phyloP scores from a whole-genome alignment of 1,140 invertebrate genomes.

The Hylaeus volcanicus region DNA sequence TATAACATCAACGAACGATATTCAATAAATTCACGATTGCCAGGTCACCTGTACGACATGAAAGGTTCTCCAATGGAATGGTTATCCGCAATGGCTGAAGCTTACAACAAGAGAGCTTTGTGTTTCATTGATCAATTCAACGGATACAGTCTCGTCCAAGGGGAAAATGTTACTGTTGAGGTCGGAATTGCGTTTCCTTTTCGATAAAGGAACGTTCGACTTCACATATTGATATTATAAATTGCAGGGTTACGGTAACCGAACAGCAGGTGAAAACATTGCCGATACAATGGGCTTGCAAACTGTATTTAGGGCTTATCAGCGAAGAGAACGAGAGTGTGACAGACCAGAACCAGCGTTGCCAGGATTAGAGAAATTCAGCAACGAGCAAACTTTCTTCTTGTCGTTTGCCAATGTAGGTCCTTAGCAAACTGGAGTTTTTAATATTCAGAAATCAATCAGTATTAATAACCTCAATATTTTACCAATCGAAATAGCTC shows the following conservation, averaged over 20 bases:
- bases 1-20: background rate
- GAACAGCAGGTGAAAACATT: slow-evolving; percentile 47
- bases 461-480: too few relatives aligned
- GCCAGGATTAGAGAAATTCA: slow-evolving; percentile 37
- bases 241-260: slow-evolving; percentile 54
- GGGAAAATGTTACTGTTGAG: slow-evolving; percentile 14
- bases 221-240: background rate
- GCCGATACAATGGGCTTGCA: slow-evolving; percentile 56
- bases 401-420: slow-evolving; percentile 46
- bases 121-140: slow-evolving; percentile 54
- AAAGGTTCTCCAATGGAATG: slow-evolving; percentile 40
- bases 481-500: too few relatives aligned
- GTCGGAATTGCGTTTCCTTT: background rate
- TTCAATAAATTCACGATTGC: background rate
- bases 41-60: slow-evolving; percentile 38
- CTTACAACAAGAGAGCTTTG: slow-evolving; percentile 27
- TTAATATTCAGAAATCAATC: background rate
- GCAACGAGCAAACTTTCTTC: slow-evolving; percentile 53
- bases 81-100: slow-evolving; percentile 43
- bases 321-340: slow-evolving; percentile 41
- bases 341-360: slow-evolving; percentile 17
- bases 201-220: background rate
- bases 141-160: slow-evolving; percentile 23
- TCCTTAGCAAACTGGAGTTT: background rate
- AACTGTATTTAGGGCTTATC: slow-evolving; percentile 42